phyloP scores from a whole-genome alignment of 2,888 invertebrate genomes.

The Ophion ellenae region DNA sequence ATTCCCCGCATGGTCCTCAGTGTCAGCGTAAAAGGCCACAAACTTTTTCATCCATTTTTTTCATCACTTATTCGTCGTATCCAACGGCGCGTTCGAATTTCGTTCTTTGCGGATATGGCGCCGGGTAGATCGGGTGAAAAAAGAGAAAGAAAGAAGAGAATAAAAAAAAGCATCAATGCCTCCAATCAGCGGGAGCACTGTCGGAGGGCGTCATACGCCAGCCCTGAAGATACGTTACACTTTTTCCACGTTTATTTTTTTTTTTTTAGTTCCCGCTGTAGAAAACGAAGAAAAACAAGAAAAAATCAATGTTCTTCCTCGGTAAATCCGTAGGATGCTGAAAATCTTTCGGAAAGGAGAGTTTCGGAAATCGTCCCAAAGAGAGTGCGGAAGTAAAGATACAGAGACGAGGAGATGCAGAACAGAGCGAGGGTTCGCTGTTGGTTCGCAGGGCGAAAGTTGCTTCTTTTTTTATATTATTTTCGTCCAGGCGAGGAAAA shows the following conservation, averaged over 20 bases:
- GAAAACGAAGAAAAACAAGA: slow-evolving; percentile 29
- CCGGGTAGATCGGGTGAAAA: background rate
- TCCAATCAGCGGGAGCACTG: slow-evolving; percentile 57
- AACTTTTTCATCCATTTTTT: background rate
- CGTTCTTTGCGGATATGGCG: slow-evolving; percentile 18
- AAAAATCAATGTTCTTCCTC: slow-evolving; percentile 44
- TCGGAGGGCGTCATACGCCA: slow-evolving; percentile 35
- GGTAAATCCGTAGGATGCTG: slow-evolving; percentile 45
- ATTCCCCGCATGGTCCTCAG: too few species aligned
- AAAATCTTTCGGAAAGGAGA: slow-evolving; percentile 40
- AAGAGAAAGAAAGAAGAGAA: background rate
- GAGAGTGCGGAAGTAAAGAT: background rate
- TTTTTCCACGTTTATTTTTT: slow-evolving; percentile 1
- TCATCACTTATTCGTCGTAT: slow-evolving; percentile 16
- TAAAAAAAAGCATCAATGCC: slow-evolving; percentile 49
- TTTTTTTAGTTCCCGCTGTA: background rate
- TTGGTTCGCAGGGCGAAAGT: too few species aligned
- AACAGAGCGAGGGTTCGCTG: slow-evolving; percentile 20
- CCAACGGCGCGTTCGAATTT: slow-evolving; percentile 45
- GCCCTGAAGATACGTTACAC: slow-evolving; percentile 45
- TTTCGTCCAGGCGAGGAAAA: slow-evolving; percentile 5
- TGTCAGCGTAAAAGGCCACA: too few species aligned
- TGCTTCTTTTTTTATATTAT: background rate
- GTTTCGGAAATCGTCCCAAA: background rate
- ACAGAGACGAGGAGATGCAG: background rate